phyloP scores from a whole-genome alignment of 2,797 vertebrate species.

The Tympanoctomys barrerae region DNA sequence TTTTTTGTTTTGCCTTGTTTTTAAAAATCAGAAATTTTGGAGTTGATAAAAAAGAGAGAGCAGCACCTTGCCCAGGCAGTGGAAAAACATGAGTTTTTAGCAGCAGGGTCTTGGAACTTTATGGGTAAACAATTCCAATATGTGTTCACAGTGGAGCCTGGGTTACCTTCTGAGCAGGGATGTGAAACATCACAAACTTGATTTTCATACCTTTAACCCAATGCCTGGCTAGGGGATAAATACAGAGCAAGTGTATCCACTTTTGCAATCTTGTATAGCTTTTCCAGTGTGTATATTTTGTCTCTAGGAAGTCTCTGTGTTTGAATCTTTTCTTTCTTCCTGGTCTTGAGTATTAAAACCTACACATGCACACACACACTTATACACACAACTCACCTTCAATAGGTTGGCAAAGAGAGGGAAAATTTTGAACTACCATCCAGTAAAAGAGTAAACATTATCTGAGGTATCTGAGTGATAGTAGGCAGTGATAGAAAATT shows the following conservation, averaged over 20 bases:
- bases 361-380: background rate
- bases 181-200: background rate
- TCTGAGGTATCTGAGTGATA: background rate
- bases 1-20: conserved; percentile 66
- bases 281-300: conserved; percentile 21
- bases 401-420: conserved; percentile 8
- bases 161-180: background rate
- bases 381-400: background rate
- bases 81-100: conserved; percentile 5
- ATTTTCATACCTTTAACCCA: conserved; percentile 10
- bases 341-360: background rate
- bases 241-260: background rate
- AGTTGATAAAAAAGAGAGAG: background rate
- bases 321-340: conserved; percentile 48
- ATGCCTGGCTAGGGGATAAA: background rate
- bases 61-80: background rate
- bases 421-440: background rate
- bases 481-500: conserved; percentile 26
- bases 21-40: conserved; percentile 17
- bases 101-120: background rate
- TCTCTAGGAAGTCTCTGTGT: background rate
- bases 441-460: background rate
- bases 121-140: background rate
- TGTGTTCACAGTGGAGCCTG: background rate
- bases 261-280: conserved; percentile 13